Evolutionary conservation across 2,797 vertebrate genomes (phyloP), one percentile per base, ranked within the genome.

Genomic region (Cyclura pinguis): DNA sequence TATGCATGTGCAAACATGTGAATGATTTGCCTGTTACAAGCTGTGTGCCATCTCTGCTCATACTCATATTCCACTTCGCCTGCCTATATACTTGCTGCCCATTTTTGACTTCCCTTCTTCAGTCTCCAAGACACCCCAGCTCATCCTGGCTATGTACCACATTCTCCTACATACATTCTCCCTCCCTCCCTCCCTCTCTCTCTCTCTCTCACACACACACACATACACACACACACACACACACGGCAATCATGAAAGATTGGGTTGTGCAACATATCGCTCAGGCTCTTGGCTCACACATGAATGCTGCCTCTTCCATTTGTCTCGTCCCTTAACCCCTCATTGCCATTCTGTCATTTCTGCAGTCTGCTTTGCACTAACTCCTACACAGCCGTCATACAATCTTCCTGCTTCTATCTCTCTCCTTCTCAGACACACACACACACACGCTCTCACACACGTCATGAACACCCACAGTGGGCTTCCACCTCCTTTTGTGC

Each of bases 371-470:
- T 76, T 67, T 78, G 50, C 50, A 78, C 29, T 62, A 69, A 69
- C 52, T 84, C 59, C 80, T 78, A 84, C 90, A n/a, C 50, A 69
- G 57, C 24, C 42, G 29, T 35, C 88, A 62, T 22, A 52, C 69
- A 50, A 35, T 59, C 24, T 67, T 29, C 16, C 47, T 64, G 59
- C 82, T 67, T 67, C 73, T 84, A n/a, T 83, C 52, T 22, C 62
- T 57, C 50, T 3, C 13, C 2, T 22, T 50, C 22, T 50, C 29
- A n/a, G 27, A 29, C 29, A 78, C 22, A 35, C 67, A 78, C 22
- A 35, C 67, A 8, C 18, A 50, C 27, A 74, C 52, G 10, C 59
- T 57, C 47, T 2, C n/a, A 10, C 20, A n/a, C 47, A n/a, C 42
- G 18, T 47, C 80, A 77, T 6, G 38, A 42, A 87, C n/a, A 77